Base-by-base conservation (phyloP, 2,797 vertebrate species). In the Crenichthys baileyi region DNA sequence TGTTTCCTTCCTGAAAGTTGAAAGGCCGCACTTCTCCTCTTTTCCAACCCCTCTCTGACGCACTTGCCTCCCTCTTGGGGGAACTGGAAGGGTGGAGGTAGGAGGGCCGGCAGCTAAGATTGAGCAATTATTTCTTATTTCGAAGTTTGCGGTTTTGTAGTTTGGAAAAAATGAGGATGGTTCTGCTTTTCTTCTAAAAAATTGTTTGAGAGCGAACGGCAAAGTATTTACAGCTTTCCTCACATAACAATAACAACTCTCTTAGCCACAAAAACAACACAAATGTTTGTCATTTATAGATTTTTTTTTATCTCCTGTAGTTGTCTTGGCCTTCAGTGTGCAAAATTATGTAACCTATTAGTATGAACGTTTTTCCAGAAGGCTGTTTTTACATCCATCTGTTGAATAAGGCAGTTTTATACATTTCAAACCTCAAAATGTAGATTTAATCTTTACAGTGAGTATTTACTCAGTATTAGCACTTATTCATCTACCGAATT, bases 1-100 rank as follows among this genome's bases (percentile, higher is more conserved):
- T 89, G 90, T 89, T 95, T 95, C 93, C 94, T 95, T 94, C 93
- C 94, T 94, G 90, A 94, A 94, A 94, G 91, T 93, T 85, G 79
- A 93, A 93, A 91, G 81, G 85, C 92, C 92, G 90, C 92, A 95
- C 94, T 95, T 95, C 94, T 94, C 89, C 87, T 93, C 91, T 93
- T 92, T 90, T 94, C 92, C 94, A 90, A 86, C 83, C 81, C 83
- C 84, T 31, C 83, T 80, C 63, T 94, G 95, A 95, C 92, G 93
- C 93, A 94, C 91, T 83, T 67, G 70, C 82, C 68, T 89, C 88
- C 86, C 87, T 90, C 84, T 83, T 74, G 87, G 89, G 91, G 92
- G 88, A 87, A 90, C 79, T 88, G 72, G 82, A 75, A 83, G 91
- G 87, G 87, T 83, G 90, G 85, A 82, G 87, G 87, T 70, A 76